These are phyloP conservation scores for Tiliacea aurago DNA, from an alignment of 2,888 invertebrate species.

Conservation along the genomic window DNA sequence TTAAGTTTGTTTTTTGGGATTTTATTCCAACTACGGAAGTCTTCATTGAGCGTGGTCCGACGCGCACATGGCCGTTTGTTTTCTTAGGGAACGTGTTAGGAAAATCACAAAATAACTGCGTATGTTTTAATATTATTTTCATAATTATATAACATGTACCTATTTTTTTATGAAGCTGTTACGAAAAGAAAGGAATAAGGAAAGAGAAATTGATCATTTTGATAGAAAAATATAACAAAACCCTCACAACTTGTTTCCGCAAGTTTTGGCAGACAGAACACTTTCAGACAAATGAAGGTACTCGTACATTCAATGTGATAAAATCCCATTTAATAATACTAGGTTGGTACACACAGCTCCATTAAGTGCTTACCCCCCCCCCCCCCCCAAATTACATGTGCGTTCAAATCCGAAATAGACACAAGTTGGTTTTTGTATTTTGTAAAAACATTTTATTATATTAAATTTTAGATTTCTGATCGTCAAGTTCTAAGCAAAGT, in stretches of 20 bases:
- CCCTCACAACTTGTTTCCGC: neutral
- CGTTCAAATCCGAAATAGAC: too few relatives aligned
- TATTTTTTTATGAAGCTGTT: neutral
- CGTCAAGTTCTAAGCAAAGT: neutral
- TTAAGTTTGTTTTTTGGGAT: too few relatives aligned
- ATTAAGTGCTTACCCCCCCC: too few relatives aligned
- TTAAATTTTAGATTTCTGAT: neutral
- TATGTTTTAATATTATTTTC: neutral
- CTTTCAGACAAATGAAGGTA: neutral
- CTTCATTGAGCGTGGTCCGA: too few relatives aligned
- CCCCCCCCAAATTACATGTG: too few relatives aligned
- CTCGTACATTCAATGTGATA: neutral
- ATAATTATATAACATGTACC: too few relatives aligned
- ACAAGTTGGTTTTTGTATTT: too few relatives aligned
- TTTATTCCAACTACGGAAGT: too few relatives aligned
- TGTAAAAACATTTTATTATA: too few relatives aligned
- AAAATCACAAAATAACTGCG: neutral
- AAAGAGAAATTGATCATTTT: neutral
- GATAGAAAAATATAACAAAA: neutral
- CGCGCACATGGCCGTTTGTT: too few relatives aligned
- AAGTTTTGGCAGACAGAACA: neutral
- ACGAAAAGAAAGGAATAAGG: neutral
- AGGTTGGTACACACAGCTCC: too few relatives aligned
- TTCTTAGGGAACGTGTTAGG: neutral
- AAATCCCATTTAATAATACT: neutral